Evolutionary conservation across 2,797 vertebrate species (phyloP).

Genomic region (Cyprinella venusta): DNA sequence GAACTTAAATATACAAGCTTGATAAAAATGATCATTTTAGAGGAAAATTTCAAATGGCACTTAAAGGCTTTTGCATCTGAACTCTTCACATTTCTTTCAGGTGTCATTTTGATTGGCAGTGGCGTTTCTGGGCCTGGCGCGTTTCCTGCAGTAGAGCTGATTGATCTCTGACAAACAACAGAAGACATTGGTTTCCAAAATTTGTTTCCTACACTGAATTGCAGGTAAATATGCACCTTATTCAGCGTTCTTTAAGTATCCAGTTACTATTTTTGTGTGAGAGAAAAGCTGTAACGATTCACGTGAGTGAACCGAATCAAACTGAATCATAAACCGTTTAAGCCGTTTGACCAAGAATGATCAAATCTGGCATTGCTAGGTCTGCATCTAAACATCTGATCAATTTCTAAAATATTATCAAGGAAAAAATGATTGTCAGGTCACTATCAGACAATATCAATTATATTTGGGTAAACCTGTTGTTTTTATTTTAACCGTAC

Average conservation of each 20-base stretch:
- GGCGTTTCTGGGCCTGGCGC: no score
- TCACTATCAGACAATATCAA: not conserved
- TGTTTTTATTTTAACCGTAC: constrained; percentile 57
- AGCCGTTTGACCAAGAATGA: not conserved
- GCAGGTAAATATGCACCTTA: not conserved
- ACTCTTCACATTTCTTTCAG: not conserved
- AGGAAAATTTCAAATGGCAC: no score
- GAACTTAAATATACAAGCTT: no score
- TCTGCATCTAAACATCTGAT: not conserved
- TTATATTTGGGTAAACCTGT: not conserved
- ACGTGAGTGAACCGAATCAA: not conserved
- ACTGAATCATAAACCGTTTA: not conserved
- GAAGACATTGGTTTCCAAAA: not conserved
- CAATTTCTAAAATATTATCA: not conserved
- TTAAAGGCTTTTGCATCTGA: no score
- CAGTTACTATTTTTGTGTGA: not conserved
- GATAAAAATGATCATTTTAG: no score
- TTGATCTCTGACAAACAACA: not conserved
- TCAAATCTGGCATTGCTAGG: not conserved
- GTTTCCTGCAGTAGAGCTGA: no score
- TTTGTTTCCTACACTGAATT: not conserved
- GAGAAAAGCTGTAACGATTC: not conserved
- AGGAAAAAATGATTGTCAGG: not conserved
- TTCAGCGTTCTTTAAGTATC: not conserved
- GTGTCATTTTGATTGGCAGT: no score